phyloP scores from a whole-genome alignment of 2,113 vertebrate genomes.

The Saccopteryx leptura region DNA sequence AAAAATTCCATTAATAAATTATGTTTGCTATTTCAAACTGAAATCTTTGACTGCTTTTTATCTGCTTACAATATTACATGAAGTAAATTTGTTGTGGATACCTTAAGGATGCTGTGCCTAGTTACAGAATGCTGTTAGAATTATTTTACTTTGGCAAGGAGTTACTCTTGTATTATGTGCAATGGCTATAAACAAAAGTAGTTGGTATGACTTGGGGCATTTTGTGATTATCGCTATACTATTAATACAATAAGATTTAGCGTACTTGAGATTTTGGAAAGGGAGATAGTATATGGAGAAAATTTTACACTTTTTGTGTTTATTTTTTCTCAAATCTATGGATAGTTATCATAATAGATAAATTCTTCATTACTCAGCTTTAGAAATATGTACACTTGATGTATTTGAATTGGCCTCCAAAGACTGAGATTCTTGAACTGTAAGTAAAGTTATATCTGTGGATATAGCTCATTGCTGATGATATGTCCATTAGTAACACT shows the following conservation, averaged over 20 bases:
- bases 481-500: slow-evolving; percentile 57
- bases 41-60: slow-evolving; percentile 48
- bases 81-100: slow-evolving; percentile 26
- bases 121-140: background rate
- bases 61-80: background rate
- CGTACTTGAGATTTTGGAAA: slow-evolving; percentile 47
- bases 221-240: slow-evolving; percentile 10
- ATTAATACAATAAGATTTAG: background rate
- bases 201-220: background rate
- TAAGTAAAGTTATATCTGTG: slow-evolving; percentile 65
- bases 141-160: slow-evolving; percentile 50
- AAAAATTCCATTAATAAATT: slow-evolving; percentile 65
- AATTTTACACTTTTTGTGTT: slow-evolving; percentile 2
- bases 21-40: slow-evolving; percentile 28
- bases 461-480: slow-evolving; percentile 46
- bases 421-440: slow-evolving; percentile 65
- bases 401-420: slow-evolving; percentile 58
- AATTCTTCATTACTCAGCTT: background rate
- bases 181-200: slow-evolving; percentile 51
- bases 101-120: background rate
- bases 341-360: background rate
- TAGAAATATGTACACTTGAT: slow-evolving; percentile 6
- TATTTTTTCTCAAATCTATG: background rate
- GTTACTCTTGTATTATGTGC: background rate
- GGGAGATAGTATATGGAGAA: slow-evolving; percentile 37